Percentiles rank a stretch among this genome's conserved stretches.
Conservation (phyloP, 35 echinoderm and acorn worm species). For the Stichopus chloronotus region DNA sequence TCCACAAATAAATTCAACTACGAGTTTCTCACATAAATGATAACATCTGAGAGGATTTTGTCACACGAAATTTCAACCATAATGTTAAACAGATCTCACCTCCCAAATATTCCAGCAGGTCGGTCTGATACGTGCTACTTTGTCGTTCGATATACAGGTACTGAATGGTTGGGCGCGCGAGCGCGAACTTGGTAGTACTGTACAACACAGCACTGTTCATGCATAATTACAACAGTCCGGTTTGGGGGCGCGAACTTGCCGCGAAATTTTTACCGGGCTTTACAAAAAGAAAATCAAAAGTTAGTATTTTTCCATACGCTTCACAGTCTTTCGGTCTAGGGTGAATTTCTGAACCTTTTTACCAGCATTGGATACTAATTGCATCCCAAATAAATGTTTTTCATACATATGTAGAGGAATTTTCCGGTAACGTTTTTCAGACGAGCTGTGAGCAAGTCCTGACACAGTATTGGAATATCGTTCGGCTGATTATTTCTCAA, state of each 20-base stretch:
- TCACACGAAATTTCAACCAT: background rate
- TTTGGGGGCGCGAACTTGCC: constrained; percentile 44
- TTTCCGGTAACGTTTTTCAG: background rate
- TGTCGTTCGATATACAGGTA: background rate
- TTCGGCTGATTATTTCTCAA: background rate
- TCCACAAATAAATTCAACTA: too few species aligned
- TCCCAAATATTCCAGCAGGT: background rate
- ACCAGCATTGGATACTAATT: background rate
- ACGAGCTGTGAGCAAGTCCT: background rate
- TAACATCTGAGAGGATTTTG: too few species aligned
- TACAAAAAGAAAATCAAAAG: constrained; percentile 17
- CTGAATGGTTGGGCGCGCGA: constrained; percentile 14
- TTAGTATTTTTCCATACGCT: background rate
- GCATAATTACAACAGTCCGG: background rate
- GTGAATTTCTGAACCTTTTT: background rate
- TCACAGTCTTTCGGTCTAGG: background rate
- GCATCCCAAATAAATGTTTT: background rate
- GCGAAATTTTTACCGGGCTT: constrained; percentile 53
- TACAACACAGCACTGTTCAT: background rate
- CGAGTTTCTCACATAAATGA: too few species aligned
- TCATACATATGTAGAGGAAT: background rate
- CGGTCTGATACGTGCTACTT: background rate
- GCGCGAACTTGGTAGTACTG: background rate
- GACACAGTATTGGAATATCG: background rate
- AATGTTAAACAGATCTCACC: background rate